Percentiles rank a stretch among this genome's conserved stretches.
Evolutionary conservation across 1,140 invertebrate species (phyloP).

Genomic region (Zaprionus capensis): DNA sequence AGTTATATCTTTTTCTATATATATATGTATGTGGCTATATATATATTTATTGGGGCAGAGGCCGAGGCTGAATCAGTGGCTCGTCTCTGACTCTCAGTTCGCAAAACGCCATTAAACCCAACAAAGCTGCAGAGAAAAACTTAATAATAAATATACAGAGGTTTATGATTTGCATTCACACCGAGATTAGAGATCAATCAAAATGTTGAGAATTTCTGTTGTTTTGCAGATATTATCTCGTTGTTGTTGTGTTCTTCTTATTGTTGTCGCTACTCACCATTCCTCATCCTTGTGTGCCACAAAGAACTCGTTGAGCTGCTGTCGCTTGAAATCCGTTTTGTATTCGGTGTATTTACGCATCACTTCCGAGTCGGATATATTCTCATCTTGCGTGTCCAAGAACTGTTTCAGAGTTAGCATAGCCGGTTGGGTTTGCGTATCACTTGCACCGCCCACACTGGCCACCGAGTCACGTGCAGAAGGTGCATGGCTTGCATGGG

Average conservation of each 20-base stretch:
- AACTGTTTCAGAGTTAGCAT: slow-evolving; percentile 99
- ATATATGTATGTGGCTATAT: slow-evolving; percentile 21
- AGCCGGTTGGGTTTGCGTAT: slow-evolving; percentile 90
- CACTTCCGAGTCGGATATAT: slow-evolving; percentile 98
- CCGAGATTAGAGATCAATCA: slow-evolving; percentile 33
- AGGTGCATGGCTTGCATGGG: slow-evolving; percentile 62
- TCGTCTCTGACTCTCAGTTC: slow-evolving; percentile 59
- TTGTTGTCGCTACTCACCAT: slow-evolving; percentile 90
- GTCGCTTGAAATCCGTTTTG: slow-evolving; percentile 97
- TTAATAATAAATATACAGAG: slow-evolving; percentile 78
- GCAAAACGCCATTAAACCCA: slow-evolving; percentile 67
- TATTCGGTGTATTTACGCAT: slow-evolving; percentile 99
- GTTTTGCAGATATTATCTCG: neutral
- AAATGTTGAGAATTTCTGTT: slow-evolving; percentile 18
- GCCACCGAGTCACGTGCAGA: slow-evolving; percentile 47
- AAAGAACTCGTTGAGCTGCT: slow-evolving; percentile 99
- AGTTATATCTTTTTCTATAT: slow-evolving; percentile 48
- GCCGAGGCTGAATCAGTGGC: slow-evolving; percentile 54
- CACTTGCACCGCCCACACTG: slow-evolving; percentile 36
- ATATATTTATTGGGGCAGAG: slow-evolving; percentile 45
- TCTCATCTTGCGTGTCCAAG: slow-evolving; percentile 97
- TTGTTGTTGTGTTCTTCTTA: slow-evolving; percentile 1
- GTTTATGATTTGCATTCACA: slow-evolving; percentile 63
- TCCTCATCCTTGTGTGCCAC: slow-evolving; percentile 99
- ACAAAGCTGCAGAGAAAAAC: slow-evolving; percentile 83